Base-by-base conservation (phyloP, 2,113 vertebrate genomes). In the Bos javanicus region DNA sequence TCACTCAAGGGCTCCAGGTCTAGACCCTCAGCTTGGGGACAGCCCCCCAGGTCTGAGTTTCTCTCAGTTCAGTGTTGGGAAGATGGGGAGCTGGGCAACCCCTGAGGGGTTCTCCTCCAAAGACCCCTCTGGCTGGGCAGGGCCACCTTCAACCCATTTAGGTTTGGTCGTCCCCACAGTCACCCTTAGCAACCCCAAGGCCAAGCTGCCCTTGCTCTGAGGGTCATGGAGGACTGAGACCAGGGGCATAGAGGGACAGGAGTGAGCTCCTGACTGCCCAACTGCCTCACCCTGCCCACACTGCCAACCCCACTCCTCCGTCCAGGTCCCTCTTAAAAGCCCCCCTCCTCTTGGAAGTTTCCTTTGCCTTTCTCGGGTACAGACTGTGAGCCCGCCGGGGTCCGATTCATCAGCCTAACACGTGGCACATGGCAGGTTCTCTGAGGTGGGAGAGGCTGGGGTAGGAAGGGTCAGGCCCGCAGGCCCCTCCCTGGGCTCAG, bases 391-490 rank as follows among this genome's bases (percentile, higher is more conserved):
- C 36, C 56, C 1, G 11, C 59, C 2, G 0, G 84, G 87, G 67
- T 39, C 95, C 54, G 19, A 23, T 30, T 94, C 64, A 96, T 33
- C 86, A 94, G 97, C 62, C 28, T n/a, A n/a, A 96, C 93, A 76
- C 92, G 91, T 52, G 17, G 60, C 74, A 28, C 0, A 0, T 0
- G 80, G 48, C 50, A 15, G 54, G 39, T 12, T 12, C 16, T 36
- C 19, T 1, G 6, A 56, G n/a, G 26, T 19, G 1, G 21, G 54
- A 62, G 64, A 60, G 30, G 6, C 21, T 26, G 11, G 19, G 43
- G 43, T 9, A 46, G 50, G 10, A 46, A 52, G 62, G 33, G 12
- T 50, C 33, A 14, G 26, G 19, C 8, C 23, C 1, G 8, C 30
- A 16, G 56, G 43, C 43, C 64, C 12, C 26, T 33, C 39, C 14